phyloP scores from a whole-genome alignment of 2,888 invertebrate species.

The Athetis lepigone region DNA sequence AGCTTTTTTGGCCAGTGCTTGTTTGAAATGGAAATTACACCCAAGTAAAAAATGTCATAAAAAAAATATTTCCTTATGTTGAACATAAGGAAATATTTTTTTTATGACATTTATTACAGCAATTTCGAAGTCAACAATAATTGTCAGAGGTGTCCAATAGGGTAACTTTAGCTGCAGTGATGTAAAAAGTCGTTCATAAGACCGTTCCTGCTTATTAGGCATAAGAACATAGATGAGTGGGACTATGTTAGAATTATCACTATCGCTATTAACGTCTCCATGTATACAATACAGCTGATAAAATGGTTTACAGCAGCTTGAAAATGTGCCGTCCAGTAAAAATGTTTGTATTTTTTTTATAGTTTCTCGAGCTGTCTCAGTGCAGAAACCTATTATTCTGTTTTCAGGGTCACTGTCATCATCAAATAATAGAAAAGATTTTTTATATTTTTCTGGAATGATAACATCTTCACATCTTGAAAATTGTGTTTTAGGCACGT shows the following conservation, averaged over 20 bases:
- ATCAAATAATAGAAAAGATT: neutral
- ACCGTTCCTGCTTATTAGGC: slow-evolving; percentile 23
- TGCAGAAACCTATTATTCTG: slow-evolving; percentile 15
- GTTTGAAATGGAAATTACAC: too few species aligned
- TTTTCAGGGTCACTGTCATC: slow-evolving; percentile 22
- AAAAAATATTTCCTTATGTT: too few species aligned
- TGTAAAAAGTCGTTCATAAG: slow-evolving; percentile 33
- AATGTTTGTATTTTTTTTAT: slow-evolving; percentile 1
- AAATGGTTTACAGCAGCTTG: slow-evolving; percentile 14
- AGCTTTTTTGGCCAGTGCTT: too few species aligned
- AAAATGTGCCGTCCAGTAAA: slow-evolving; percentile 17
- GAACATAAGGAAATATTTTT: slow-evolving; percentile 7
- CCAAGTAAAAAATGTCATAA: too few species aligned
- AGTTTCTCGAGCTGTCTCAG: slow-evolving; percentile 2
- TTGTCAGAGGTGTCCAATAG: too few species aligned
- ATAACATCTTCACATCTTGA: slow-evolving; percentile 14
- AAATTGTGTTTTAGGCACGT: slow-evolving; percentile 22
- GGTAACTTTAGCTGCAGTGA: too few species aligned
- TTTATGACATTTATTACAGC: slow-evolving; percentile 29
- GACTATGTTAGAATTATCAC: slow-evolving; percentile 20
- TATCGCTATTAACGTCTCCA: slow-evolving; percentile 24
- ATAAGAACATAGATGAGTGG: slow-evolving; percentile 31
- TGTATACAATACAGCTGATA: slow-evolving; percentile 21
- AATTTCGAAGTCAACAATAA: slow-evolving; percentile 32
- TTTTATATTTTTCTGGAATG: slow-evolving; percentile 18